Evolutionary conservation across 2,888 invertebrate species (phyloP), one percentile per base, ranked within the genome.

Genomic region (Aphodius granarius): DNA sequence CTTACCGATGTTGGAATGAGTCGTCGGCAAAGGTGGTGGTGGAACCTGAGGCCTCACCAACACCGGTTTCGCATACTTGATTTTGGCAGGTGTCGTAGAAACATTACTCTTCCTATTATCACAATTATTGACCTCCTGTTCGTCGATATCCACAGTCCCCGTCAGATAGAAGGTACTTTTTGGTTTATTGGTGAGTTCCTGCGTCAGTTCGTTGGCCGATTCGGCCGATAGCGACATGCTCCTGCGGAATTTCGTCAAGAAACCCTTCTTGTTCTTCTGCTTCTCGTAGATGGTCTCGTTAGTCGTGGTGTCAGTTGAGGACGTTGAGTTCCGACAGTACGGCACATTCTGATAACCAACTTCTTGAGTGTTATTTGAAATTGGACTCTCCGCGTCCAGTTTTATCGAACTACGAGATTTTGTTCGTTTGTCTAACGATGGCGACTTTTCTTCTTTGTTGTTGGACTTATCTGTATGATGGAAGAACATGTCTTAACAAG

Each of bases 131-230:
- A 85, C 76, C 79, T 80, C 77, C 18, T 70, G 78, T 23, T 80
- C 79, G 82, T 92, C 92, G 0, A 91, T 89, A 81, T 92, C 91
- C 81, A 91, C 90, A 0, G 91, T 90, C 79, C 93, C 92, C 71
- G 92, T 92, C 80, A 94, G 85, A 83, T 94, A 94, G 85, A 94
- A 94, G 0, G 93, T 93, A 71, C 94, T 93, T 79, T 91, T 91
- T 0, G 92, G 82, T 79, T 84, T 84, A 68, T 79, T 81, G 76
- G 70, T 90, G 88, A 78, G 68, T 71, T 75, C 73, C 22, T 77
- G 77, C 4, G 74, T 74, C 9, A 74, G 70, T 23, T 90, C 89
- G 2, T 84, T 81, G 68, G 89, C 89, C 20, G 89, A 88, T 78
- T 90, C 90, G 17, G 89, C 87, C 1, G 92, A 84, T 17, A 76